Conservation (phyloP, 2,888 invertebrate species). For the Syritta pipiens region DNA sequence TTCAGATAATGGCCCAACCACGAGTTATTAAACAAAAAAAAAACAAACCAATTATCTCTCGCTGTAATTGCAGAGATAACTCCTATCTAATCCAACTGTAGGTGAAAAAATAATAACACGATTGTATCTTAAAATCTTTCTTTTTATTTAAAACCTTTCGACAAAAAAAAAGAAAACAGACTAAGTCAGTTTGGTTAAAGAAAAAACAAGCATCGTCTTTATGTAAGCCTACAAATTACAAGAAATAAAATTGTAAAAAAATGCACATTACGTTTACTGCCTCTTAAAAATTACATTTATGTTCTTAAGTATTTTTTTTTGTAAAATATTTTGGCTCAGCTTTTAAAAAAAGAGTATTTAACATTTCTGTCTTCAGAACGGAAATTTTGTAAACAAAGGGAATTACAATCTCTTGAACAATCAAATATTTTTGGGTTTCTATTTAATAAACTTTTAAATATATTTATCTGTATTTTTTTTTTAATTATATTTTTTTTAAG, state of each 20-base stretch:
- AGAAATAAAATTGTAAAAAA: constrained; percentile 9
- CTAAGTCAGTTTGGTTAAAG: constrained; percentile 34
- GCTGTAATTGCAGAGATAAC: too few relatives aligned
- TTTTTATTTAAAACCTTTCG: constrained; percentile 17
- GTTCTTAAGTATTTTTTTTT: neutral
- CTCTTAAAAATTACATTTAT: constrained; percentile 18
- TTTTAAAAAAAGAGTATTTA: constrained; percentile 1
- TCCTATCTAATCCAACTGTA: too few relatives aligned
- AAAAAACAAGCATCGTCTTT: constrained; percentile 36
- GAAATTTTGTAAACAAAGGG: constrained; percentile 5
- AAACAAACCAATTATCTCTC: too few relatives aligned
- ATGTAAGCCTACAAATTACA: constrained; percentile 26
- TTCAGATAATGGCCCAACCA: too few relatives aligned
- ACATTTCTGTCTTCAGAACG: constrained; percentile 42
- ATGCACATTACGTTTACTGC: constrained; percentile 34
- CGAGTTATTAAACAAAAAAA: too few relatives aligned
- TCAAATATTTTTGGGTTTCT: constrained; percentile 6
- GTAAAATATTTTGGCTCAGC: constrained; percentile 37
- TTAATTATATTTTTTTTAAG: constrained; percentile 35
- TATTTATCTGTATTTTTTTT: constrained; percentile 17
- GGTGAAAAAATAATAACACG: too few relatives aligned
- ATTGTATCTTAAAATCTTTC: constrained; percentile 40
- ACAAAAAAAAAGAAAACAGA: constrained; percentile 24
- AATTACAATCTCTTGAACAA: constrained; percentile 29
- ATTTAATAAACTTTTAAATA: constrained; percentile 42